Conservation (phyloP, 1,140 invertebrate species). For the Euglossa dilemma region DNA sequence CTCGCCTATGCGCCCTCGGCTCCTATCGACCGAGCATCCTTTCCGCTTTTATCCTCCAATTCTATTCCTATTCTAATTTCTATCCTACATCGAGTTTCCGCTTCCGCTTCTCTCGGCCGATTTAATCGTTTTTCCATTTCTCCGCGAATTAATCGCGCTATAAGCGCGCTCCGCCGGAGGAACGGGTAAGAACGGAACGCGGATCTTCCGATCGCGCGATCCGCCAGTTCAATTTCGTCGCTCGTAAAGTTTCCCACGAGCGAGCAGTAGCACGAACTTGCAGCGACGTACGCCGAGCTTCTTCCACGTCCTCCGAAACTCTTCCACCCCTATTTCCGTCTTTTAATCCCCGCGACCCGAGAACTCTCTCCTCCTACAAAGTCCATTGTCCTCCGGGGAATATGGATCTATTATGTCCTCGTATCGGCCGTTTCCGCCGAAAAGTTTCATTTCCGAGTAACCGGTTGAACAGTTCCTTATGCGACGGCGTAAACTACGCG, state of each 20-base stretch:
- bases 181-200: neutral
- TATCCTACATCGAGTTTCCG: neutral
- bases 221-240: neutral
- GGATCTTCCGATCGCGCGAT: neutral
- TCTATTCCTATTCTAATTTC: neutral
- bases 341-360: neutral
- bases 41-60: no score
- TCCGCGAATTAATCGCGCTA: neutral
- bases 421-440: neutral
- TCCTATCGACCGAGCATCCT: no score
- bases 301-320: neutral
- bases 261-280: slow-evolving; percentile 9
- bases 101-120: no score
- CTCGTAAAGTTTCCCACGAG: slow-evolving; percentile 23
- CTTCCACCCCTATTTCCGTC: neutral
- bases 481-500: neutral
- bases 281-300: slow-evolving; percentile 37
- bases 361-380: neutral
- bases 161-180: neutral
- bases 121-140: no score
- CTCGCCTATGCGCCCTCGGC: no score
- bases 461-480: neutral
- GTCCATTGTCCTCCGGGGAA: slow-evolving; percentile 35
- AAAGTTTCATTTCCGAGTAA: neutral
- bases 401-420: slow-evolving; percentile 27